Percentiles rank a stretch among this genome's conserved stretches.
Conservation (phyloP, 2,888 invertebrate species). For the Drosophila nigricruria region DNA sequence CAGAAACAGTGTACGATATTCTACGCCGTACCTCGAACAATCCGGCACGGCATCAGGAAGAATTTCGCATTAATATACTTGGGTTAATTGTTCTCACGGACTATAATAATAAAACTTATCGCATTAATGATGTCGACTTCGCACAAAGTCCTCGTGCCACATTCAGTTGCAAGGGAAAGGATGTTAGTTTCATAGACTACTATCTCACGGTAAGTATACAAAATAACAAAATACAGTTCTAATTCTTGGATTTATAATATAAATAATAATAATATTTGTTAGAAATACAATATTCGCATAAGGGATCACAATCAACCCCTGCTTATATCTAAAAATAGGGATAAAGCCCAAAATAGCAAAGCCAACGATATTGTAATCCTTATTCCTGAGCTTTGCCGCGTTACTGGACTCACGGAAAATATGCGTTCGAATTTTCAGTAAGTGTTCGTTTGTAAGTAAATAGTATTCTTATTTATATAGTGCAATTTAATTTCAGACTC, state of each 20-base stretch:
- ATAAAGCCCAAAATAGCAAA: conserved; percentile 89
- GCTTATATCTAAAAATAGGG: conserved; percentile 89
- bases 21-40: conserved; percentile 86
- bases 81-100: conserved; percentile 88
- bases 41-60: conserved; percentile 86
- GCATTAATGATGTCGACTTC: conserved; percentile 91
- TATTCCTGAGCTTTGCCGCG: conserved; percentile 93
- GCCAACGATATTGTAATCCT: conserved; percentile 89
- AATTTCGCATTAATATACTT: conserved; percentile 87
- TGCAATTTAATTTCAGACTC: too few relatives aligned
- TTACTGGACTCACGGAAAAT: conserved; percentile 92
- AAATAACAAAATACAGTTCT: background rate
- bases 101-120: conserved; percentile 89
- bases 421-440: conserved; percentile 89
- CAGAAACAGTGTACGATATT: conserved; percentile 90
- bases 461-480: background rate
- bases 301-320: conserved; percentile 90
- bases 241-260: background rate
- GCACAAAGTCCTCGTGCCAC: conserved; percentile 87
- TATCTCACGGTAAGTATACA: conserved; percentile 86
- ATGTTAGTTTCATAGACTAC: conserved; percentile 88
- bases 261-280: conserved; percentile 24
- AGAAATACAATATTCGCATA: conserved; percentile 90
- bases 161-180: conserved; percentile 88
- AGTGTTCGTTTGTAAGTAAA: conserved; percentile 84